phyloP scores from a whole-genome alignment of 1,140 invertebrate genomes.

The Brachionus rotundiformis region DNA sequence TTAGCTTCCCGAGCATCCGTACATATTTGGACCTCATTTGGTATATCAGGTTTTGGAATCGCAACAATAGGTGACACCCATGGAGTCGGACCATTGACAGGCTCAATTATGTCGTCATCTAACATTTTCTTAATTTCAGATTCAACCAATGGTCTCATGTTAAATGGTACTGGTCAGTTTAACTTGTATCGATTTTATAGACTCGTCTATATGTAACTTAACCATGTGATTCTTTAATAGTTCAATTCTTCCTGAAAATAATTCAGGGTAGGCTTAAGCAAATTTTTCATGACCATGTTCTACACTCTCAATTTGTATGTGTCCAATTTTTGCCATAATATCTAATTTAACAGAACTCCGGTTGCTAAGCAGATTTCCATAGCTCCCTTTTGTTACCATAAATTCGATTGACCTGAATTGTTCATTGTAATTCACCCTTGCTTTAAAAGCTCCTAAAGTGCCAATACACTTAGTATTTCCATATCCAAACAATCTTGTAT shows the following conservation, averaged over 20 bases:
- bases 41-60: constrained; percentile 54
- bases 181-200: background rate
- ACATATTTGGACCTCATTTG: constrained; percentile 42
- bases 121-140: constrained; percentile 5
- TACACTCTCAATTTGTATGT: background rate
- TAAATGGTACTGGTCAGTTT: constrained; percentile 19
- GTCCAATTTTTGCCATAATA: constrained; percentile 3
- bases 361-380: constrained; percentile 20
- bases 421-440: background rate
- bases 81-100: constrained; percentile 55
- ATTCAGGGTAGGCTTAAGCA: background rate
- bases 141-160: constrained; percentile 33
- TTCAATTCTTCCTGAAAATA: constrained; percentile 26
- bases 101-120: constrained; percentile 56
- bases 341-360: background rate
- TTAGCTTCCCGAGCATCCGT: background rate
- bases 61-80: constrained; percentile 58
- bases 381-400: background rate
- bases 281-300: background rate
- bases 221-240: constrained; percentile 1
- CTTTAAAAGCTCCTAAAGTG: background rate
- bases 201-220: constrained; percentile 13
- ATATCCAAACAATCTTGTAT: background rate
- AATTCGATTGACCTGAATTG: constrained; percentile 1
- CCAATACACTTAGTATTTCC: background rate